Percentiles rank a stretch among this genome's conserved stretches.
These are phyloP conservation scores for Percopsis omiscomaycus DNA, from an alignment of 2,797 vertebrate genomes.

Conservation along the genomic window DNA sequence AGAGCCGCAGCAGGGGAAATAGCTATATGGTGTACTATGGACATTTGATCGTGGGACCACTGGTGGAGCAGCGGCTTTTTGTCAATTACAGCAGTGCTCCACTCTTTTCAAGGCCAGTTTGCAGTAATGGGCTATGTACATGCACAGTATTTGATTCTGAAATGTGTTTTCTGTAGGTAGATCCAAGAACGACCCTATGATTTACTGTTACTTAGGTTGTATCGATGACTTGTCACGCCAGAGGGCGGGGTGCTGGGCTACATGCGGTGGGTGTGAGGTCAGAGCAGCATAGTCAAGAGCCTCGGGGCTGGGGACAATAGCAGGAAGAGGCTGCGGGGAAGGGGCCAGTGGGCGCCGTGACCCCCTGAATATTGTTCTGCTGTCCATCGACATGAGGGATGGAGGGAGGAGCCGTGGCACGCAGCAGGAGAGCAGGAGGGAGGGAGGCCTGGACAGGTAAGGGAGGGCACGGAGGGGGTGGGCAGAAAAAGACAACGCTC, in stretches of 20 bases:
- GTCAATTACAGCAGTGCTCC: conserved; percentile 23
- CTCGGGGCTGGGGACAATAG: conserved; percentile 82
- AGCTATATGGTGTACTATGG: conserved; percentile 33
- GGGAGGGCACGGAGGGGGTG: neutral
- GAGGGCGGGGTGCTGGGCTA: neutral
- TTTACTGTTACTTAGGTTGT: neutral
- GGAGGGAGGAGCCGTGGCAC: conserved; percentile 53
- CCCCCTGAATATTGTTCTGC: conserved; percentile 89
- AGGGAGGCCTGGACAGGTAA: conserved; percentile 18
- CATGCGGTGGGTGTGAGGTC: conserved; percentile 41
- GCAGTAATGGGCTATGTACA: no score
- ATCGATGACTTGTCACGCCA: neutral
- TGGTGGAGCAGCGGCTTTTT: conserved; percentile 41
- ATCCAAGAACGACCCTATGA: no score
- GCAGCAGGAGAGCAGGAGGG: conserved; percentile 27
- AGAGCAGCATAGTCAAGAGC: conserved; percentile 55
- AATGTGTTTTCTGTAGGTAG: no score
- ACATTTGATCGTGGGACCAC: conserved; percentile 44
- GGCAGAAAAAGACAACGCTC: no score
- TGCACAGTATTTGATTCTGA: no score
- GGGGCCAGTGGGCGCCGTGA: conserved; percentile 84
- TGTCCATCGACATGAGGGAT: conserved; percentile 66
- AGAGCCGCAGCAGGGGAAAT: conserved; percentile 26
- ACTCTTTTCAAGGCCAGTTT: conserved; percentile 10
- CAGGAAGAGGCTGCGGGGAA: conserved; percentile 92